phyloP scores from a whole-genome alignment of 2,113 vertebrate genomes.

The Heterotis niloticus region DNA sequence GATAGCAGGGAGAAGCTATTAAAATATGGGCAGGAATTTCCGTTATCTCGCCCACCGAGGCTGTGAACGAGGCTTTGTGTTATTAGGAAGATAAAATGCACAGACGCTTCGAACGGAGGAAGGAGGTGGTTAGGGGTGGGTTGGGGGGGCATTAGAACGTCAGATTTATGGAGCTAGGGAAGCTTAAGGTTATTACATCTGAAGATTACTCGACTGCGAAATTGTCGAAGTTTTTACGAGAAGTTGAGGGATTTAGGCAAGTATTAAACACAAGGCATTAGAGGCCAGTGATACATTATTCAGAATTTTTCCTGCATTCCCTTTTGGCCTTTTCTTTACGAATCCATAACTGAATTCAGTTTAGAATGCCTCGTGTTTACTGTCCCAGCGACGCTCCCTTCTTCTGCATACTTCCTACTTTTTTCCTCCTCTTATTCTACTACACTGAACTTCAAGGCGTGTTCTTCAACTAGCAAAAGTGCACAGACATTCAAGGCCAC shows the following conservation, averaged over 20 bases:
- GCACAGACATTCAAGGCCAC: too few relatives aligned
- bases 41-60: slow-evolving; percentile 63
- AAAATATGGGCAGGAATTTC: slow-evolving; percentile 75
- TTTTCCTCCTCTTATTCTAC: too few relatives aligned
- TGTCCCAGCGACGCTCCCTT: background rate
- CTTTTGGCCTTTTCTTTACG: slow-evolving; percentile 48
- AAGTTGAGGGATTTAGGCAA: slow-evolving; percentile 72
- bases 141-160: slow-evolving; percentile 61
- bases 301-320: slow-evolving; percentile 52
- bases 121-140: slow-evolving; percentile 43
- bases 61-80: slow-evolving; percentile 71
- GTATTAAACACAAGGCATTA: slow-evolving; percentile 67
- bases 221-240: slow-evolving; percentile 72
- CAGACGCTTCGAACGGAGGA: slow-evolving; percentile 59
- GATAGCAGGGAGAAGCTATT: slow-evolving; percentile 82
- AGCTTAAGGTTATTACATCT: slow-evolving; percentile 80
- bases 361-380: slow-evolving; percentile 40
- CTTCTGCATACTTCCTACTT: background rate
- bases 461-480: too few relatives aligned
- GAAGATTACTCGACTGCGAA: slow-evolving; percentile 78
- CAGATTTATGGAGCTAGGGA: slow-evolving; percentile 71
- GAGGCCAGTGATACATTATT: slow-evolving; percentile 63
- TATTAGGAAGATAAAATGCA: slow-evolving; percentile 80
- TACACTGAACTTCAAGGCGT: too few relatives aligned
- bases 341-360: slow-evolving; percentile 44